Conservation (phyloP, 2,888 invertebrate genomes). For the Lycia hirtaria region DNA sequence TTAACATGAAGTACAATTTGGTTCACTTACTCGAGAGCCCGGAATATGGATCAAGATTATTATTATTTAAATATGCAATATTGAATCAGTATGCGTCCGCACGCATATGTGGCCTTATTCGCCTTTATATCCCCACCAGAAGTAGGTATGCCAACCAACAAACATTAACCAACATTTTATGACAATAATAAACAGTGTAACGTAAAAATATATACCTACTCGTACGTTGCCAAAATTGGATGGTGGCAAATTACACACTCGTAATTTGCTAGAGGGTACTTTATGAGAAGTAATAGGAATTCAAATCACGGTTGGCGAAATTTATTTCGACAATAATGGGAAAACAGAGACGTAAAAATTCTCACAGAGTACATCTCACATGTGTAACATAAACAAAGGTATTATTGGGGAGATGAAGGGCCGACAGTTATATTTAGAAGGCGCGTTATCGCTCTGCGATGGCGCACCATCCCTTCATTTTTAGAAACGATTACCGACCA, state of each 20-base stretch:
- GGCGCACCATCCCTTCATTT: slow-evolving; percentile 65
- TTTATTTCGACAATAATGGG: slow-evolving; percentile 51
- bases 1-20: slow-evolving; percentile 70
- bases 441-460: slow-evolving; percentile 65
- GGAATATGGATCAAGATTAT: slow-evolving; percentile 48
- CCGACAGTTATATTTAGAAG: slow-evolving; percentile 67
- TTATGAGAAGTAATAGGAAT: slow-evolving; percentile 32
- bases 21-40: slow-evolving; percentile 60
- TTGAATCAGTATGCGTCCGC: slow-evolving; percentile 15
- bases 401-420: slow-evolving; percentile 67
- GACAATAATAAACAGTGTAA: slow-evolving; percentile 34
- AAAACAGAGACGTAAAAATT: slow-evolving; percentile 47
- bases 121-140: slow-evolving; percentile 27
- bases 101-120: slow-evolving; percentile 27
- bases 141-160: slow-evolving; percentile 27
- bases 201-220: slow-evolving; percentile 26
- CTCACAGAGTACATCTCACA: slow-evolving; percentile 50
- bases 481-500: slow-evolving; percentile 51
- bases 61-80: slow-evolving; percentile 39
- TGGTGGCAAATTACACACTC: slow-evolving; percentile 7
- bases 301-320: slow-evolving; percentile 38
- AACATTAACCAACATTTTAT: slow-evolving; percentile 33
- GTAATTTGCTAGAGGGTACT: slow-evolving; percentile 23
- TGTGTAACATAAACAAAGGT: slow-evolving; percentile 68
- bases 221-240: slow-evolving; percentile 10